phyloP scores from a whole-genome alignment of 2,113 vertebrate species.

The Ctenodactylus gundi region DNA sequence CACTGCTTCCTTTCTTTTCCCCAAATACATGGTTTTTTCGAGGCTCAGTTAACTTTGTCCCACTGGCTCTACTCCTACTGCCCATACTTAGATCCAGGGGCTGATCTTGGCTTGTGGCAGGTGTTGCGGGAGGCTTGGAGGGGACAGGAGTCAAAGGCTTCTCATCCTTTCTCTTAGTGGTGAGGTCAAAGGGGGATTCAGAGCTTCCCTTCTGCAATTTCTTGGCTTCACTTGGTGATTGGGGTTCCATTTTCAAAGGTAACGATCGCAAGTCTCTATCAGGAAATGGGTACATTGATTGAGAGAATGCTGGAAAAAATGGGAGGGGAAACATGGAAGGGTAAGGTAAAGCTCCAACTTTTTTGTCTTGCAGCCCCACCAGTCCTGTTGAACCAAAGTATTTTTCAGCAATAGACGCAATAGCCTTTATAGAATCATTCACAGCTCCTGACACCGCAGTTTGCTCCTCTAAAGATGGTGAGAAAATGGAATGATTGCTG shows the following conservation, averaged over 20 bases:
- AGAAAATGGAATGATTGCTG: conserved; percentile 91
- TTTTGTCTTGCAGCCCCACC: conserved; percentile 97
- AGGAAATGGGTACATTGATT: conserved; percentile 97
- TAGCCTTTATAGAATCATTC: conserved; percentile 99
- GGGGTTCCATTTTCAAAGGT: conserved; percentile 91
- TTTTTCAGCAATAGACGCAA: conserved; percentile 99
- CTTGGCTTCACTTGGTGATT: conserved; percentile 92
- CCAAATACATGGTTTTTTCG: conserved; percentile 90
- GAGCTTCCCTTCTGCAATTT: conserved; percentile 90
- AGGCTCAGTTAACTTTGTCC: conserved; percentile 84
- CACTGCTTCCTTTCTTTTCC: conserved; percentile 88
- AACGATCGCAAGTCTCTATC: conserved; percentile 94
- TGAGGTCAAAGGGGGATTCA: conserved; percentile 98
- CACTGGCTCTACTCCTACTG: conserved; percentile 89
- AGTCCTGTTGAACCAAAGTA: conserved; percentile 99
- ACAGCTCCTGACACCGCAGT: conserved; percentile 98
- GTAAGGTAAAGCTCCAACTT: conserved; percentile 95
- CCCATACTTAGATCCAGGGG: conserved; percentile 97
- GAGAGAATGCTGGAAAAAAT: conserved; percentile 98
- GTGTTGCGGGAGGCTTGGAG: conserved; percentile 86
- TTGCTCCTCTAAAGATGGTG: conserved; percentile 95
- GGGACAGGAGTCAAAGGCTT: conserved; percentile 86
- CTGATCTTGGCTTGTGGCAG: conserved; percentile 91
- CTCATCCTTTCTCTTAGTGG: conserved; percentile 95
- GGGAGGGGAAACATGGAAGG: conserved; percentile 98